These are phyloP conservation scores for Festucalex cinctus DNA, from an alignment of 2,113 vertebrate genomes.

Conservation along the genomic window DNA sequence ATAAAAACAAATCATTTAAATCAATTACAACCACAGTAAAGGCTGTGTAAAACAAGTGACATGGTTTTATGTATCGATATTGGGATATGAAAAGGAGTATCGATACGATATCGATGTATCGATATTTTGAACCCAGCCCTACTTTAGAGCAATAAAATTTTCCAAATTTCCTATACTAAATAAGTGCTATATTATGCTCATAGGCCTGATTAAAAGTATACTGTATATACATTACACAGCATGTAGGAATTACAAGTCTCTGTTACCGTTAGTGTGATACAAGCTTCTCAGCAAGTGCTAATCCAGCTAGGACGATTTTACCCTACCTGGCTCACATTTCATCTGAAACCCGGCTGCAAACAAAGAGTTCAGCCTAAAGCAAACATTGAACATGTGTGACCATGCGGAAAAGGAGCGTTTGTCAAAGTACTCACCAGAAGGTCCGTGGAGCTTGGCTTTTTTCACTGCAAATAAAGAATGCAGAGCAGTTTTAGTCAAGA, in stretches of 20 bases:
- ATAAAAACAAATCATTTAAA: too few relatives aligned
- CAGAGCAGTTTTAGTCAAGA: not conserved
- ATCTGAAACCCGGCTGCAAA: not conserved
- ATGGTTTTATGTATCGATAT: too few relatives aligned
- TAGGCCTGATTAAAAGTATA: too few relatives aligned
- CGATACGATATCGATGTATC: too few relatives aligned
- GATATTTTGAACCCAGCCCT: too few relatives aligned
- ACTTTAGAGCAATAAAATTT: too few relatives aligned
- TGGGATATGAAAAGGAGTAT: too few relatives aligned
- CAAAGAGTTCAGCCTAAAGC: not conserved
- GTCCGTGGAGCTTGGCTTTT: conserved; percentile 75
- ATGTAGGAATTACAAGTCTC: not conserved
- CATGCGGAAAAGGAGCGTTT: not conserved
- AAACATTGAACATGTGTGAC: not conserved
- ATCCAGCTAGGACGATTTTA: not conserved
- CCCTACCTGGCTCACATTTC: not conserved
- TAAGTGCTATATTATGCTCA: not conserved
- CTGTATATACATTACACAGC: not conserved
- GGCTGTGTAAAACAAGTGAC: too few relatives aligned
- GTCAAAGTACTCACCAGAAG: conserved; percentile 54
- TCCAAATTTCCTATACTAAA: not conserved
- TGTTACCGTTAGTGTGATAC: not conserved
- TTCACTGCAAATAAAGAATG: conserved; percentile 66
- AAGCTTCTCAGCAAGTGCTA: not conserved
- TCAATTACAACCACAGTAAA: too few relatives aligned